phyloP scores from a whole-genome alignment of 2,888 invertebrate species.

The Notodonta ziczac region DNA sequence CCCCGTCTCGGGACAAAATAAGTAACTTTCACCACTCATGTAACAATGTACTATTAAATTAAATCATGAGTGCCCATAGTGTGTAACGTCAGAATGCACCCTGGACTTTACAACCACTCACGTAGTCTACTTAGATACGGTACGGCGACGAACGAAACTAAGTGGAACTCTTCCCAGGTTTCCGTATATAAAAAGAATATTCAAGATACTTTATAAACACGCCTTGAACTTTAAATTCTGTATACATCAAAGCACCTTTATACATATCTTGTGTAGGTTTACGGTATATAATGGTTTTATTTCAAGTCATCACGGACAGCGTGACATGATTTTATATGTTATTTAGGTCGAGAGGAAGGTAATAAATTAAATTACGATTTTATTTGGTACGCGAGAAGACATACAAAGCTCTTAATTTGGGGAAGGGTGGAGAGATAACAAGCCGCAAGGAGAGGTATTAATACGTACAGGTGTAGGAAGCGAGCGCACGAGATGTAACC shows the following conservation, averaged over 20 bases:
- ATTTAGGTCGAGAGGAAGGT: conserved; percentile 27
- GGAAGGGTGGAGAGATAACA: conserved; percentile 59
- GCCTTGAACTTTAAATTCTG: conserved; percentile 51
- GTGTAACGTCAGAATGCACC: conserved; percentile 52
- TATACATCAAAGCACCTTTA: conserved; percentile 4
- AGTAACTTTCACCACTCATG: no score
- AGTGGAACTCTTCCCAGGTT: conserved; percentile 78
- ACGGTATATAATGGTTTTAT: neutral
- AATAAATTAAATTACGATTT: conserved; percentile 45
- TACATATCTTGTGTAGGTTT: neutral
- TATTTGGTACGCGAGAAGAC: conserved; percentile 40
- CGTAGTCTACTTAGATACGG: conserved; percentile 72
- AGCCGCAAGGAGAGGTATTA: conserved; percentile 59
- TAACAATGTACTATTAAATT: no score
- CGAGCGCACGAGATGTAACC: conserved; percentile 47
- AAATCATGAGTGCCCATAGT: no score
- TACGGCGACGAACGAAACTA: conserved; percentile 70
- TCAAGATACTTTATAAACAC: conserved; percentile 65
- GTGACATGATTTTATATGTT: conserved; percentile 24
- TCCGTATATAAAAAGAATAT: conserved; percentile 76
- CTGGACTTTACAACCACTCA: conserved; percentile 71
- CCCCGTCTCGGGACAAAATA: no score
- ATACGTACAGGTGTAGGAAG: conserved; percentile 62
- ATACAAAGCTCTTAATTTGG: conserved; percentile 63
- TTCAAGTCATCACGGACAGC: conserved; percentile 12